Evolutionary conservation across 2,888 invertebrate species (phyloP), one percentile per base, ranked within the genome.

Genomic region (Leptinotarsa tumamoca): DNA sequence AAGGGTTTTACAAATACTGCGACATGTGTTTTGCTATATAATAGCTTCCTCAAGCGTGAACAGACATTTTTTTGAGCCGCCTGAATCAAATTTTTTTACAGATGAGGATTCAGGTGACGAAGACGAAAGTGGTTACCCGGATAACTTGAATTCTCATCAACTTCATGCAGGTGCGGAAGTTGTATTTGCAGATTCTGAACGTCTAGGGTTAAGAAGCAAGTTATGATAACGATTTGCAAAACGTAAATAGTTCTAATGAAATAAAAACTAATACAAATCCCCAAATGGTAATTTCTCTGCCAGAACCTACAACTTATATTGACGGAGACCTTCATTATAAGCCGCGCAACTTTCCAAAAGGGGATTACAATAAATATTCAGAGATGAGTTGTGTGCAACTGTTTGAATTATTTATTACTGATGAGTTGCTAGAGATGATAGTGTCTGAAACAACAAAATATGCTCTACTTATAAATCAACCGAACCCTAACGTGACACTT

Each of bases 81-180:
- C 75, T n/a, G 71, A 79, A 33, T 23, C n/a, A 21, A 67, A 43
- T 67, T 66, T 68, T 54, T 56, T 79, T 7, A 75, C 75, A 0
- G 79, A 79, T 56, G 79, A 75, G 61, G 77, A 75, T 67, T 79
- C 75, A 15, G 79, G 49, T 14, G 77, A 79, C n/a, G 79, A 79
- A 72, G 77, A 79, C 21, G 69, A 72, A 10, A 74, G 73, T 58
- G 77, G 75, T 17, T 68, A 67, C 14, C n/a, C 68, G 14, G 73
- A 79, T 68, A 79, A 77, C 58, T 58, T 78, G n/a, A 73, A 27
- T 15, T 69, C 69, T 49, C 43, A 58, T 54, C 77, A 78, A 73
- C 70, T 78, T 51, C 23, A 50, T 68, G 68, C 68, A 21, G 50
- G 56, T 23, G 54, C 67, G 21, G 71, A 56, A 56, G 43, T 71